Evolutionary conservation across 2,113 vertebrate genomes (phyloP), one percentile per base, ranked within the genome.

Genomic region (Sinocyclocheilus grahami): DNA sequence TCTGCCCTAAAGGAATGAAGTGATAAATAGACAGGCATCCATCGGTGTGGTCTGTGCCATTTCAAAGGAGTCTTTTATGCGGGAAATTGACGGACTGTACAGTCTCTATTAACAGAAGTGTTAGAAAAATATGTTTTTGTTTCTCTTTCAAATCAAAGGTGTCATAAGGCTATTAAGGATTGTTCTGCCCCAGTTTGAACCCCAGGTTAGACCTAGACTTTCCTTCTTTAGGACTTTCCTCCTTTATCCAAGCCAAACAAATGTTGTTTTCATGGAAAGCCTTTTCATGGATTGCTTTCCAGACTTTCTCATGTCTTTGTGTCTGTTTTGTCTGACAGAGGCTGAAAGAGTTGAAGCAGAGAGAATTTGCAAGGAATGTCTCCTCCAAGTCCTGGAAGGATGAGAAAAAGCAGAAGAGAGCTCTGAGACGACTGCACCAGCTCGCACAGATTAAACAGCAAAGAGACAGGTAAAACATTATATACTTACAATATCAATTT

Each of bases 361-460:
- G 98, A 86, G 98, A 99, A 94, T 99, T 98, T 94, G 97, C 97
- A 92, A 95, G 98, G 84, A 99, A 99, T 24, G 98, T 99, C 90
- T 96, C 98, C 91, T 99, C 98, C 42, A 99, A 99, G 93, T 98
- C 97, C 48, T 99, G 98, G 97, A 99, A 99, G 95, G 97, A 99
- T 95, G 97, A 98, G 87, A 97, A 96, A 92, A 99, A 99, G 90
- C 97, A 99, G 92, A 98, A 99, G 92, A 97, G 97, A 92, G 97
- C 97, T 85, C 95, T 99, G 89, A 97, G 96, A 88, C 95, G 97
- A 11, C 96, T 99, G 65, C 97, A 99, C 89, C 96, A 97, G 91
- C 95, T 98, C 11, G 98, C 98, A 86, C 96, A 98, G 87, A 90
- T 98, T 89, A 95, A 96, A 86, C 98, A 97, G 90, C 97, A 97